Evolutionary conservation across 2,888 invertebrate genomes (phyloP), one percentile per base, ranked within the genome.

Genomic region (Trissonchulus sp.): DNA sequence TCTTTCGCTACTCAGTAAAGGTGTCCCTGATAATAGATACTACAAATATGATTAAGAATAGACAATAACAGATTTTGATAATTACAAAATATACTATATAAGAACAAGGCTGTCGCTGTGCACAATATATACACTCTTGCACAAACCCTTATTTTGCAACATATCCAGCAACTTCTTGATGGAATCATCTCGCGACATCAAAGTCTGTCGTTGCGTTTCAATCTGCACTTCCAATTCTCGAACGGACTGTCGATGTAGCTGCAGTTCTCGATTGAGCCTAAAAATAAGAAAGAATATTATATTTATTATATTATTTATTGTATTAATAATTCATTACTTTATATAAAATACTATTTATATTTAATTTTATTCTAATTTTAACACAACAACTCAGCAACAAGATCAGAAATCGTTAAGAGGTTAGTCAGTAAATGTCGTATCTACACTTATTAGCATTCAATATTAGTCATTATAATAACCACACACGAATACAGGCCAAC

Each of bases 81-180:
- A n/a, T n/a, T n/a, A n/a, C n/a, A n/a, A n/a, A n/a, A n/a, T n/a
- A n/a, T n/a, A n/a, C n/a, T n/a, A n/a, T n/a, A n/a, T n/a, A n/a
- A n/a, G n/a, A n/a, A n/a, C n/a, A n/a, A n/a, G n/a, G n/a, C n/a
- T n/a, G n/a, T n/a, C n/a, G n/a, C n/a, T n/a, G n/a, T n/a, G n/a
- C n/a, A n/a, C n/a, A n/a, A n/a, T n/a, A n/a, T n/a, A n/a, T n/a
- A n/a, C n/a, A n/a, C n/a, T n/a, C n/a, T n/a, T n/a, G n/a, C n/a
- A n/a, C n/a, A n/a, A n/a, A 94, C 94, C 94, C 88, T 94, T 95
- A 86, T 92, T 94, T 87, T 97, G 96, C 77, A 98, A 89, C 95
- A 98, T 96, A 89, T 98, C 97, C 84, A 98, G 89, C 83, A 98
- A 89, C 87, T 96, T 97, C 88, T 97, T 97, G 86, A 98, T 97